Evolutionary conservation across 2,888 invertebrate genomes (phyloP), one percentile per base, ranked within the genome.

Genomic region (Acanthosepion lycidas): DNA sequence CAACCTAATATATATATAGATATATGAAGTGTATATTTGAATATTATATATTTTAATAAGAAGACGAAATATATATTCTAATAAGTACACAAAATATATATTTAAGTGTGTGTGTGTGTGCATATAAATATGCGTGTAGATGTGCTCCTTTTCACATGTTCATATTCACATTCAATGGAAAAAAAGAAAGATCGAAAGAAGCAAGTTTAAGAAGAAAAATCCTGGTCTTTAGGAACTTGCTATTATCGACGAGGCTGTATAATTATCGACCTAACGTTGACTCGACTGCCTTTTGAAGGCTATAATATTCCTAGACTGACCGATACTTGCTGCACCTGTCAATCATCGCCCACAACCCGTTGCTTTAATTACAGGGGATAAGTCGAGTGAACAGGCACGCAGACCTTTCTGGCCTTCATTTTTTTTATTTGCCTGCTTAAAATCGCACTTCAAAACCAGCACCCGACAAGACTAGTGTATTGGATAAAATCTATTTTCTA

Each of bases 251-350:
- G 33, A n/a, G 78, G 78, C 78, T 33, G 78, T 78, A 78, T 78
- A 78, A 78, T 78, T 78, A 78, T 78, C 78, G 78, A 78, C n/a
- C 78, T 78, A 23, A 78, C 78, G 78, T 78, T 78, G 78, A 78
- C 78, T 78, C 78, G 78, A 33, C 15, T 12, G 78, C 78, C 78
- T n/a, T 33, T 78, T 78, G 78, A 78, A 78, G 78, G 33, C 78
- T 78, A 78, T 78, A 78, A 78, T 78, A 78, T 78, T 78, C n/a
- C 78, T n/a, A 3, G 78, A 78, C 78, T 78, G 78, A 78, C 78
- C 78, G 78, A 78, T 33, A 33, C 78, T 78, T 78, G n/a, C 78
- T n/a, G n/a, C 78, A 78, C 78, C 78, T 78, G 78, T 78, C 78
- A 78, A 78, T 78, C 78, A 78, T 78, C 78, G 78, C 78, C 78